phyloP scores from a whole-genome alignment of 2,888 invertebrate genomes.

The Listrodromus nycthemerus region DNA sequence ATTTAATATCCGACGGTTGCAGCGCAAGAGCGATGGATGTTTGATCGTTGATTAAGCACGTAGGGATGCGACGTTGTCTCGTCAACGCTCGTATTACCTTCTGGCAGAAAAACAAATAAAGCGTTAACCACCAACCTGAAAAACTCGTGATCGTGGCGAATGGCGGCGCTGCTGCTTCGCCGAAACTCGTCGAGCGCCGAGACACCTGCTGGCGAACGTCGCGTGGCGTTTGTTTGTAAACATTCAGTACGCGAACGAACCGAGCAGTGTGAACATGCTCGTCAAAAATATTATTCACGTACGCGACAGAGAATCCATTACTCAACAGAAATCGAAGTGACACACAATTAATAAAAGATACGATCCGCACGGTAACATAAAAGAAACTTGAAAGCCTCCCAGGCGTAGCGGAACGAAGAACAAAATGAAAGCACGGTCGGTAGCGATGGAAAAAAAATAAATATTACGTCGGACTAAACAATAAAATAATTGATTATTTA shows the following conservation, averaged over 20 bases:
- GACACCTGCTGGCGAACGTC: conserved; percentile 27
- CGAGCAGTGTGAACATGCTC: background rate
- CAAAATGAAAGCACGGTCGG: background rate
- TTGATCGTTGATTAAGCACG: conserved; percentile 20
- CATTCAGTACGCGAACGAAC: conserved; percentile 25
- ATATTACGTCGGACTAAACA: background rate
- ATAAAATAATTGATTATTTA: background rate
- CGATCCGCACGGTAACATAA: background rate
- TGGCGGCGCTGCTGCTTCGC: background rate
- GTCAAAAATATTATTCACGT: conserved; percentile 5
- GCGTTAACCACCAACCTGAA: conserved; percentile 12
- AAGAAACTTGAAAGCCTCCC: background rate
- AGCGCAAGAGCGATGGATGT: background rate
- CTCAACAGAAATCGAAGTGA: background rate
- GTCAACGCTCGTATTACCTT: background rate
- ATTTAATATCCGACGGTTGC: background rate
- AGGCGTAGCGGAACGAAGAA: background rate
- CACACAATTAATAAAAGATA: background rate
- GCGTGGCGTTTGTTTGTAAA: conserved; percentile 51
- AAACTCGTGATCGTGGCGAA: conserved; percentile 9
- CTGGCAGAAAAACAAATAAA: conserved; percentile 1
- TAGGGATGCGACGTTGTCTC: no score
- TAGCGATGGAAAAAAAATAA: background rate
- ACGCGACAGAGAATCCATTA: background rate
- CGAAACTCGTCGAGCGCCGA: background rate